Percentiles rank a stretch among this genome's conserved stretches.
phyloP scores from a whole-genome alignment of 2,113 vertebrate genomes.

The Pollimyrus isidori region DNA sequence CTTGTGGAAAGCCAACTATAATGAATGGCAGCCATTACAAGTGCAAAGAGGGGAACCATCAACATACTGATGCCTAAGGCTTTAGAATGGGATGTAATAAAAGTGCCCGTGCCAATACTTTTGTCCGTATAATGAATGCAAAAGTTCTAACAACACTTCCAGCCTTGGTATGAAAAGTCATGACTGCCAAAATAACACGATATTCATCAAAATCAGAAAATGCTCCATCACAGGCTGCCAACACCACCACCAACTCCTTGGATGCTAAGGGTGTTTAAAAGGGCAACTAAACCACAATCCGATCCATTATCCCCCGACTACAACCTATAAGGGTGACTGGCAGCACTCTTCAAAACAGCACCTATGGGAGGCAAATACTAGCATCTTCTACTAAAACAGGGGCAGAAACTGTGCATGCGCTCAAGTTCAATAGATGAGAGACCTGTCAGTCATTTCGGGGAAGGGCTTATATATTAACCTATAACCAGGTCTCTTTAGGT shows the following conservation, averaged over 20 bases:
- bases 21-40: not conserved
- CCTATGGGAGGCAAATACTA: not conserved
- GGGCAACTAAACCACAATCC: not conserved
- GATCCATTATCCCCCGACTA: not conserved
- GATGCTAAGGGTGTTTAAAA: not conserved
- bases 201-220: not conserved
- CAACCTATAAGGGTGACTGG: not conserved
- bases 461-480: not conserved
- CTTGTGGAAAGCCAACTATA: not conserved
- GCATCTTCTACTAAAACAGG: not conserved
- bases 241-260: not conserved
- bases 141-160: not conserved
- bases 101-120: not conserved
- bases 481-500: not conserved
- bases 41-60: not conserved
- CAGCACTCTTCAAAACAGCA: not conserved
- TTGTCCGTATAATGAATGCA: not conserved
- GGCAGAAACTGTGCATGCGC: not conserved
- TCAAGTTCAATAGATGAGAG: not conserved
- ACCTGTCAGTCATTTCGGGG: not conserved
- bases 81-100: not conserved
- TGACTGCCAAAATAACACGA: not conserved
- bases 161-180: not conserved
- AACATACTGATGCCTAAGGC: not conserved
- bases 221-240: not conserved